Conservation (phyloP, 2,888 invertebrate genomes). For the Andrena camellia region DNA sequence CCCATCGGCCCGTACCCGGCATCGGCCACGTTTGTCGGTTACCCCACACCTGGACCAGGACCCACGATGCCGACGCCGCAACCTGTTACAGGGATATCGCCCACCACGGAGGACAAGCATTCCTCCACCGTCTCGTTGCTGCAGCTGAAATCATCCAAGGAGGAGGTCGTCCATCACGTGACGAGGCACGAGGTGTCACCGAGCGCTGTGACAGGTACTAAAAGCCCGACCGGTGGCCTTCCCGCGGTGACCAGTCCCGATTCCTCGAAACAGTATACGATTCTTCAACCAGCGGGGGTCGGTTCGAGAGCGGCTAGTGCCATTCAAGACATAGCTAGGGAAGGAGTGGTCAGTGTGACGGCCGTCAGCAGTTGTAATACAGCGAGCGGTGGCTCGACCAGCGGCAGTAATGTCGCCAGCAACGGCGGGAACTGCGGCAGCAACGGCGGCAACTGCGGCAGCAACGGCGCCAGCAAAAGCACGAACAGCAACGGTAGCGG, state of each 20-base stretch:
- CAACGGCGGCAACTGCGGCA: constrained; percentile 58
- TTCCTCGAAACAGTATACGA: constrained; percentile 93
- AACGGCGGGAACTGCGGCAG: constrained; percentile 60
- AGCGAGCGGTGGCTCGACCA: constrained; percentile 73
- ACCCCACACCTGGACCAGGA: constrained; percentile 86
- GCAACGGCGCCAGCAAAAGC: constrained; percentile 62
- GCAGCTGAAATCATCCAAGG: constrained; percentile 85
- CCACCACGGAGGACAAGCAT: constrained; percentile 83
- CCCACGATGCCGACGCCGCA: constrained; percentile 81
- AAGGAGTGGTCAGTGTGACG: constrained; percentile 88
- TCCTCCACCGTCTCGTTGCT: constrained; percentile 83
- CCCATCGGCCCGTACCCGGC: constrained; percentile 88
- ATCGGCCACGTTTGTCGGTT: constrained; percentile 91
- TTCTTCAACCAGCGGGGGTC: constrained; percentile 93
- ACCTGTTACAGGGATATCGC: constrained; percentile 78
- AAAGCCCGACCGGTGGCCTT: constrained; percentile 76
- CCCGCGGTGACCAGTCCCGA: constrained; percentile 85
- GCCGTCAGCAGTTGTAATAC: constrained; percentile 85
- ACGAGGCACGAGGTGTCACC: constrained; percentile 71
- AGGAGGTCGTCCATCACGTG: constrained; percentile 76
- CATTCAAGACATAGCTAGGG: constrained; percentile 91
- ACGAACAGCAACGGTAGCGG: constrained; percentile 58
- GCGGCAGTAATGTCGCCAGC: constrained; percentile 81
- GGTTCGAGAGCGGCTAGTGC: constrained; percentile 93
- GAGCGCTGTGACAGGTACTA: constrained; percentile 73